phyloP scores from a whole-genome alignment of 2,888 invertebrate genomes.

The Catocala nupta region DNA sequence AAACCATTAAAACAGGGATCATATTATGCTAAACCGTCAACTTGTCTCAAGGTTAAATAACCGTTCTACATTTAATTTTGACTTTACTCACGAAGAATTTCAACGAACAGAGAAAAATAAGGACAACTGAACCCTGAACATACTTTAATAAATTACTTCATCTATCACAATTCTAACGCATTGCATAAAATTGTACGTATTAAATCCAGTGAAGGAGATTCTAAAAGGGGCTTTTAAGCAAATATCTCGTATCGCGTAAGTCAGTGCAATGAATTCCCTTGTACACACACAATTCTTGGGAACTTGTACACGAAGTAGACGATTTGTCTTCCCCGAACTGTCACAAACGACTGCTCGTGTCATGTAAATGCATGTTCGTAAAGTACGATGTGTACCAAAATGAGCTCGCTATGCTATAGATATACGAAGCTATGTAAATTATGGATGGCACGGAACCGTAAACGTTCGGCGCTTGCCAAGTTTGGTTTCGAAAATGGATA shows the following conservation, averaged over 20 bases:
- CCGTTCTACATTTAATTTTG: no score
- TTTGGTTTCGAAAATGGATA: conserved; percentile 13
- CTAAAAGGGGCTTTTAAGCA: conserved; percentile 46
- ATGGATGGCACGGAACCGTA: conserved; percentile 18
- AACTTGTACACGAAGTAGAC: conserved; percentile 57
- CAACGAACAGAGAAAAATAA: not conserved
- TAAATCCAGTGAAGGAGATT: conserved; percentile 41
- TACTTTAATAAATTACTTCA: conserved; percentile 15
- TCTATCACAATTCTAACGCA: conserved; percentile 24
- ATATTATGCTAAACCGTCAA: no score
- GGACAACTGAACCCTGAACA: not conserved
- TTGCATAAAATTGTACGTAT: conserved; percentile 36
- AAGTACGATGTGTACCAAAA: conserved; percentile 31
- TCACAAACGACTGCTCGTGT: conserved; percentile 60
- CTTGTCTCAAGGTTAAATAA: no score
- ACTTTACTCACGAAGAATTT: no score
- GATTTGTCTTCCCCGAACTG: conserved; percentile 67
- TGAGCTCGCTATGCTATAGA: conserved; percentile 34
- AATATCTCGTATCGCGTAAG: conserved; percentile 38
- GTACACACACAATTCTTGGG: conserved; percentile 45
- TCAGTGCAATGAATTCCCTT: conserved; percentile 47
- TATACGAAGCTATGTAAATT: conserved; percentile 16
- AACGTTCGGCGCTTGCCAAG: conserved; percentile 16
- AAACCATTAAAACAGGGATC: no score
- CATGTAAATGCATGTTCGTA: conserved; percentile 56